phyloP scores from a whole-genome alignment of 2,797 vertebrate genomes.

The Pantherophis alleghaniensis region DNA sequence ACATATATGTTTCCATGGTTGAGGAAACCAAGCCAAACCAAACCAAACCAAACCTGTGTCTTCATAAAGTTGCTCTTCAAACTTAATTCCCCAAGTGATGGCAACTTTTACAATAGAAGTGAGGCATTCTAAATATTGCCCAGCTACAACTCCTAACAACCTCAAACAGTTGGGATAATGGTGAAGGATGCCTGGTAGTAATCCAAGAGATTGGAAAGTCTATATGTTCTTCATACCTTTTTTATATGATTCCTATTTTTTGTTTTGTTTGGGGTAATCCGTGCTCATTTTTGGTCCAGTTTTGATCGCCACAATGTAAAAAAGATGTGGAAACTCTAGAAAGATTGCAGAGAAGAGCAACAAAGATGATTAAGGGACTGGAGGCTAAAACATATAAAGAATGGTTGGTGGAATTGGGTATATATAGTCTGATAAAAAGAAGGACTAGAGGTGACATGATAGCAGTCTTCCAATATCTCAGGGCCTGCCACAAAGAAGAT shows the following conservation, averaged over 20 bases:
- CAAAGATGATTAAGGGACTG: no score
- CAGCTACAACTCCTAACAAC: not conserved
- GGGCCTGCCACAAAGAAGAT: no score
- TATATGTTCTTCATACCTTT: not conserved
- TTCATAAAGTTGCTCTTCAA: not conserved
- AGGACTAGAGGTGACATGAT: no score
- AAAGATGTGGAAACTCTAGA: no score
- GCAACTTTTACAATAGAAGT: not conserved
- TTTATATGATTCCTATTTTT: not conserved
- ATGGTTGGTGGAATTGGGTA: no score
- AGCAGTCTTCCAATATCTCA: no score
- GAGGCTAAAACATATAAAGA: no score
- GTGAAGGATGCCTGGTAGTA: not conserved
- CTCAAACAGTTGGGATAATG: not conserved
- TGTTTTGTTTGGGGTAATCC: slow-evolving; percentile 4
- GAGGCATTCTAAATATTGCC: no score
- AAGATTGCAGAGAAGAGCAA: no score
- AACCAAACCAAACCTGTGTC: not conserved
- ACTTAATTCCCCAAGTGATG: not conserved
- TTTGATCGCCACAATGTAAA: no score
- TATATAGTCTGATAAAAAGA: no score
- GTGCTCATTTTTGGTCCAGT: not conserved
- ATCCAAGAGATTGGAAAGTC: not conserved
- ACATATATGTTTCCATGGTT: not conserved
- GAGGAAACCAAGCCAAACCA: not conserved